phyloP scores from a whole-genome alignment of 2,797 vertebrate species.

The Falco naumanni region DNA sequence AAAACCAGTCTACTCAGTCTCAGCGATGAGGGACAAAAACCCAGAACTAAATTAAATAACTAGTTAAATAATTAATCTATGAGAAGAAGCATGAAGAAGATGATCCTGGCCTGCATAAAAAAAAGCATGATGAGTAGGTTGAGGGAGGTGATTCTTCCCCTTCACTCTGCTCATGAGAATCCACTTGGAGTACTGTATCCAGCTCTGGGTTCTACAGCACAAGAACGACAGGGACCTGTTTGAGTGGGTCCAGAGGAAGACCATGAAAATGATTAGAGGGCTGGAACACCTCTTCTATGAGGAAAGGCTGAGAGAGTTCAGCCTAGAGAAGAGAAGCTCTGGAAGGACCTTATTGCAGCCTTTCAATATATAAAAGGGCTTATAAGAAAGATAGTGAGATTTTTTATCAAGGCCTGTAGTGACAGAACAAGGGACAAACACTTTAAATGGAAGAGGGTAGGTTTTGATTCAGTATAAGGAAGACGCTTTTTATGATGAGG shows the following conservation, averaged over 20 bases:
- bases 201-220: neutral
- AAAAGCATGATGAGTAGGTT: too few relatives aligned
- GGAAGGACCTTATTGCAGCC: neutral
- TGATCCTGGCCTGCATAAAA: neutral
- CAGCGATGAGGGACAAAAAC: neutral
- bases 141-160: neutral
- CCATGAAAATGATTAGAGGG: too few relatives aligned
- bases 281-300: too few relatives aligned
- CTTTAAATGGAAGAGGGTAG: neutral
- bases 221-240: neutral
- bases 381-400: neutral
- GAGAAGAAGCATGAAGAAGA: neutral
- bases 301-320: neutral
- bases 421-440: neutral
- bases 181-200: too few relatives aligned
- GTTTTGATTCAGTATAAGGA: neutral
- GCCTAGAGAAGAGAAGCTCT: neutral
- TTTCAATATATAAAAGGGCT: neutral
- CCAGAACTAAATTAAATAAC: neutral
- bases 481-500: neutral
- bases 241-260: too few relatives aligned
- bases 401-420: neutral
- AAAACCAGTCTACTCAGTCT: neutral
- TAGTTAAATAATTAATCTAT: neutral
- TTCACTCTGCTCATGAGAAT: neutral